Evolutionary conservation across 2,113 vertebrate genomes (phyloP), one percentile per base, ranked within the genome.

Genomic region (Odontesthes bonariensis): DNA sequence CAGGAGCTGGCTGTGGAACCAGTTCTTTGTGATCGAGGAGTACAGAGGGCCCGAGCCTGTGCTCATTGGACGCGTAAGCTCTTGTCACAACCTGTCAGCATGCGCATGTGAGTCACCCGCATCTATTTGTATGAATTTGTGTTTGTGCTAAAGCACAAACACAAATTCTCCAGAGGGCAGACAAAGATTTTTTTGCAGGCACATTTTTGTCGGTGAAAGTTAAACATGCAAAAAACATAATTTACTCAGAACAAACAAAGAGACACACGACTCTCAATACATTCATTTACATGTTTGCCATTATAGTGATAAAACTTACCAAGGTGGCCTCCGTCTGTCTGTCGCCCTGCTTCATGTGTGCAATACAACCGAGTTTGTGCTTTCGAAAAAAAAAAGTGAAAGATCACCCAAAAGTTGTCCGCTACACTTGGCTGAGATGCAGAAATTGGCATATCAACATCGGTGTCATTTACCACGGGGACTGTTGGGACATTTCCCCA

Each of bases 1-100:
- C 35, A 93, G 96, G 86, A 97, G 96, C 91, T 97, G 96, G 96
- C 96, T 97, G 54, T 97, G 96, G 96, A 97, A 97, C 90, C 96
- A 97, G 93, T 97, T 97, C 89, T 97, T 97, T 58, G 96, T 97
- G 82, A 97, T 97, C 23, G 96, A 97, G 89, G 96, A 97, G 86
- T 97, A 97, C 80, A 86, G 93, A n/a, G 96, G 96, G 13, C 96
- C 96, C 0, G 96, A 97, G 73, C 96, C 96, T 0, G 96, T 97
- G 75, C 95, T 97, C 58, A 97, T 97, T 14, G 96, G 96, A 79
- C 95, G 96, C 95, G 96, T 97, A 92, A 95, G 95, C 57, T n/a
- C 3, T 20, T 23, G 56, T 58, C 73, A 44, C 59, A 23, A 56
- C 46, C 63, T 23, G 23, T 55, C 70, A 61, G 63, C 53, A 38